Evolutionary conservation across 2,113 vertebrate genomes (phyloP).

Genomic region (Cacatua alba): DNA sequence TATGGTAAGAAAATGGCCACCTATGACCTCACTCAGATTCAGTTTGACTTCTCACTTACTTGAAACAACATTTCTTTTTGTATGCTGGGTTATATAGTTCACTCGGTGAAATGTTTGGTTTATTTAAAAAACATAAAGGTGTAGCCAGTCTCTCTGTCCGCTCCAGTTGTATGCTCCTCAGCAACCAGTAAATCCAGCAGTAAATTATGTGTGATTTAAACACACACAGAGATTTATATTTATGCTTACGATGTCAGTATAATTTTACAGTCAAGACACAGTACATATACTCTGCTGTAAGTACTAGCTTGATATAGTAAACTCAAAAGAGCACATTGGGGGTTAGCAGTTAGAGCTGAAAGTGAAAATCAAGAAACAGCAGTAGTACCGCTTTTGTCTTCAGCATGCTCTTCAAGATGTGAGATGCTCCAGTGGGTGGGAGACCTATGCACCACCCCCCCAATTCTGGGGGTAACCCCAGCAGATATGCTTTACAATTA

Average conservation of each 20-base stretch:
- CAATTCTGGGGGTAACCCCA: conserved; percentile 74
- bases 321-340: conserved; percentile 71
- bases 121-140: background rate
- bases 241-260: conserved; percentile 61
- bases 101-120: conserved; percentile 14
- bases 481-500: conserved; percentile 75
- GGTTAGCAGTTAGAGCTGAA: conserved; percentile 70
- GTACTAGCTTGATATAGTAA: conserved; percentile 60
- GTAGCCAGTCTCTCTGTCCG: background rate
- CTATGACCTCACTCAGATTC: background rate
- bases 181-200: conserved; percentile 40
- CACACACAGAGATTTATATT: conserved; percentile 54
- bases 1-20: background rate
- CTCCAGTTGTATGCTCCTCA: background rate
- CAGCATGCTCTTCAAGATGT: conserved; percentile 76
- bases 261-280: conserved; percentile 72
- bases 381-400: conserved; percentile 73
- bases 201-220: conserved; percentile 62
- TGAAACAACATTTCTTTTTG: background rate
- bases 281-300: conserved; percentile 52
- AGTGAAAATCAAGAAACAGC: conserved; percentile 77
- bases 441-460: conserved; percentile 73
- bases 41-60: conserved; percentile 8
- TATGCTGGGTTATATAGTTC: background rate
- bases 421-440: conserved; percentile 77